Conservation (phyloP, 2,113 vertebrate genomes). For the Crotalus viridis region DNA sequence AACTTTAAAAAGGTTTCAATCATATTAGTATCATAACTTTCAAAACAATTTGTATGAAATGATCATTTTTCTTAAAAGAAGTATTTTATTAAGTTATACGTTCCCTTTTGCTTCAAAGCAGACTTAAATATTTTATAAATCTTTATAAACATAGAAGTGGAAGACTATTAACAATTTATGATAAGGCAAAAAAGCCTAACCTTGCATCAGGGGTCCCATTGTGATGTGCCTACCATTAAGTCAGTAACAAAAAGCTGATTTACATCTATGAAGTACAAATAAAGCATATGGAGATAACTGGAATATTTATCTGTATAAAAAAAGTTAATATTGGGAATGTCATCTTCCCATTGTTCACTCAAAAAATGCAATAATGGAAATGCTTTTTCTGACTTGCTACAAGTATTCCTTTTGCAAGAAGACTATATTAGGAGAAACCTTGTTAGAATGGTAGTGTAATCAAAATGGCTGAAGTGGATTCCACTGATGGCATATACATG, state of each 20-base stretch:
- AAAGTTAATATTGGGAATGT: background rate
- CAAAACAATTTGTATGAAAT: background rate
- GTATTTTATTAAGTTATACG: background rate
- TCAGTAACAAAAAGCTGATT: background rate
- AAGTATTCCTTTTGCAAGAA: background rate
- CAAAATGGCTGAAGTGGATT: conserved; percentile 5
- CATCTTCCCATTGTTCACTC: background rate
- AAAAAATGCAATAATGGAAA: conserved; percentile 1
- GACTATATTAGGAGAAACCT: background rate
- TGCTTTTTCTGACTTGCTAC: conserved; percentile 1
- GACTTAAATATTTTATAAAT: background rate
- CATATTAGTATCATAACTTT: background rate
- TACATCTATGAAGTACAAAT: background rate
- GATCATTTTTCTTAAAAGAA: background rate
- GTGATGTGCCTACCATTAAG: conserved; percentile 3
- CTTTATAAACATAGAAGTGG: background rate
- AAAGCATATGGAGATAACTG: conserved; percentile 8
- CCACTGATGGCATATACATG: background rate
- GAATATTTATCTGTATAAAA: background rate
- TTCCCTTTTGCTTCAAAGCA: background rate
- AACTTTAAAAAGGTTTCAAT: background rate
- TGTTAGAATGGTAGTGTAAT: background rate
- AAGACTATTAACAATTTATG: background rate
- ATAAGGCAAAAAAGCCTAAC: background rate
- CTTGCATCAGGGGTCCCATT: background rate